These are phyloP conservation scores for Himalopsyche phryganea DNA, from an alignment of 1,140 invertebrate species.

Conservation along the genomic window DNA sequence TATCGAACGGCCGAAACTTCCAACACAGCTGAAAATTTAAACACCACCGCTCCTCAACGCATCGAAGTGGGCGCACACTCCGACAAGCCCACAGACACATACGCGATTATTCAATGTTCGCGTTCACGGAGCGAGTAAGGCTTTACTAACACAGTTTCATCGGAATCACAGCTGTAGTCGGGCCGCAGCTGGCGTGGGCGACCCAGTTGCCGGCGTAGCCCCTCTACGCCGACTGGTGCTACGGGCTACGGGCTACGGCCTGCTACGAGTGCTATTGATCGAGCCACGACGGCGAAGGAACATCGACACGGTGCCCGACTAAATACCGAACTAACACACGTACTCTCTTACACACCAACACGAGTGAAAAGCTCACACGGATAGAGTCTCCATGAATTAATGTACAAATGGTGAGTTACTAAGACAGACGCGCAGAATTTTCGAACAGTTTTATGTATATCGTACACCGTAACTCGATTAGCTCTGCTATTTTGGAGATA, in stretches of 20 bases:
- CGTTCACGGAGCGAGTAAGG: background rate
- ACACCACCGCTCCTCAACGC: background rate
- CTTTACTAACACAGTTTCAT: conserved; percentile 4
- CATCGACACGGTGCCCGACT: conserved; percentile 31
- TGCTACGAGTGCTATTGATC: conserved; percentile 31
- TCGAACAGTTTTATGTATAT: background rate
- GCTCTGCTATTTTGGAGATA: conserved; percentile 14
- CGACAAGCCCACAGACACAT: background rate
- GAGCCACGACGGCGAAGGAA: conserved; percentile 19
- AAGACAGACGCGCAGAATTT: background rate
- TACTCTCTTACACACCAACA: background rate
- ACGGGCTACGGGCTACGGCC: conserved; percentile 15
- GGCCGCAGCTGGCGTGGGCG: conserved; percentile 3
- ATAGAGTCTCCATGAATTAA: conserved; percentile 16
- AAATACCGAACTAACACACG: conserved; percentile 6
- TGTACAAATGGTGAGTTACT: conserved; percentile 16
- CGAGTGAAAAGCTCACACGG: background rate
- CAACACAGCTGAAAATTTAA: background rate
- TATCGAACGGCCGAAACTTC: background rate
- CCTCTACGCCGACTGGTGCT: no score
- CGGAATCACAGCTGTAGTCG: conserved; percentile 2
- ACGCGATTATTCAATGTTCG: background rate
- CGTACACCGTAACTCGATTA: conserved; percentile 15
- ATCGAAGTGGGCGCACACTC: background rate
- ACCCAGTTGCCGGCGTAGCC: conserved; percentile 23